Evolutionary conservation across 1,140 invertebrate genomes (phyloP), one percentile per base, ranked within the genome.

Genomic region (Homalodisca vitripennis): DNA sequence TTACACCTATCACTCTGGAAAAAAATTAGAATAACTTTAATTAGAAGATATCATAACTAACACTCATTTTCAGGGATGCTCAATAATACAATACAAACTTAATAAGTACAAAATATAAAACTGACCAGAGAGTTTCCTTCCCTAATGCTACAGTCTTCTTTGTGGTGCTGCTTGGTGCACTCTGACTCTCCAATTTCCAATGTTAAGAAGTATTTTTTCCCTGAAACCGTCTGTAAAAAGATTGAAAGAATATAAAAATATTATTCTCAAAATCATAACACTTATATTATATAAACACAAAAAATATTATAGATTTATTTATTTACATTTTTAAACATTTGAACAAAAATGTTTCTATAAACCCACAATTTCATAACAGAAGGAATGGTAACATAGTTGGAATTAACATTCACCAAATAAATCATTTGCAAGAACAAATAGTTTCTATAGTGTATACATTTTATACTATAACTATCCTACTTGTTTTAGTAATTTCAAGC

Each of bases 1-100:
- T 81, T 60, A 70, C 88, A 90, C 47, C 81, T 78, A 68, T 65
- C 67, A 26, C 46, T 62, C 73, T 73, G 57, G 41, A 72, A 62
- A 41, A 67, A 65, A 1, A 53, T n/a, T n/a, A n/a, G n/a, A 60
- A 55, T 48, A 55, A 67, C 48, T 12, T 22, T 12, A 53, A 12
- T 3, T 22, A 53, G 20, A 53, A 20, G 12, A 17, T 53, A 22
- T 6, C 12, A 3, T 12, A 12, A 17, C 12, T 14, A 14, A 3
- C 12, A 3, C 48, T 14, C 20, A 20, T 53, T 53, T 14, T 22
- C 6, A 53, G 6, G 20, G 12, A 14, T 12, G 6, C 20, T 12
- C 12, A 12, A 6, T 53, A 53, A 12, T 14, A 12, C 48, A 6
- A 22, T 14, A 53, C 22, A 53, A 41, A 17, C 17, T n/a, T n/a